Conservation (phyloP, 2,888 invertebrate species). For the Odontothrips loti region DNA sequence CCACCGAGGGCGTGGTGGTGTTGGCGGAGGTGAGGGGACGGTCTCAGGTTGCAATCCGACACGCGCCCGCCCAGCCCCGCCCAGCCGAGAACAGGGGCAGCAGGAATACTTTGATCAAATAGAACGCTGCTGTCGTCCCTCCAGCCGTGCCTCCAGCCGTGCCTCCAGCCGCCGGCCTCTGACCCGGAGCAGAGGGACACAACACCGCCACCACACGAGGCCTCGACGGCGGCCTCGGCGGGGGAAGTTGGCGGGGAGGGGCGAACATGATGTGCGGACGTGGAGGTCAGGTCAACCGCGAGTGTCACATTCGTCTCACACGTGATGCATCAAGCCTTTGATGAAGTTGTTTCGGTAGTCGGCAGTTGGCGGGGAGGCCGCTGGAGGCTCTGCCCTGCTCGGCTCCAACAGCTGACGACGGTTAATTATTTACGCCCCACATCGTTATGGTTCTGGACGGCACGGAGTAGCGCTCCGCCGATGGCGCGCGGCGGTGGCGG, state of each 20-base stretch:
- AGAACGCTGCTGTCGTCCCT: not conserved
- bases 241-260: not conserved
- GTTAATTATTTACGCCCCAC: too few relatives aligned
- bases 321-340: too few relatives aligned
- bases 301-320: too few relatives aligned
- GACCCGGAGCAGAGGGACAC: not conserved
- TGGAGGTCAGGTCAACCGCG: too few relatives aligned
- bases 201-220: not conserved
- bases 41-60: not conserved
- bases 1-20: not conserved
- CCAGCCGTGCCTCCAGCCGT: not conserved
- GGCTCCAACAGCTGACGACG: too few relatives aligned
- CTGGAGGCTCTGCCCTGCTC: too few relatives aligned
- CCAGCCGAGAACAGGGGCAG: too few relatives aligned
- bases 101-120: not conserved
- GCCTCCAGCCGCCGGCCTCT: not conserved
- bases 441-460: too few relatives aligned
- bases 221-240: not conserved
- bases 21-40: not conserved
- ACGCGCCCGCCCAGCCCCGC: not conserved
- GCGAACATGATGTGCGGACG: not conserved
- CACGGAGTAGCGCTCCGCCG: too few relatives aligned
- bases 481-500: not conserved
- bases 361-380: too few relatives aligned
- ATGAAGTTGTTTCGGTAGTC: too few relatives aligned